Evolutionary conservation across 2,888 invertebrate genomes (phyloP).

Genomic region (Eutolmus rufibarbis): DNA sequence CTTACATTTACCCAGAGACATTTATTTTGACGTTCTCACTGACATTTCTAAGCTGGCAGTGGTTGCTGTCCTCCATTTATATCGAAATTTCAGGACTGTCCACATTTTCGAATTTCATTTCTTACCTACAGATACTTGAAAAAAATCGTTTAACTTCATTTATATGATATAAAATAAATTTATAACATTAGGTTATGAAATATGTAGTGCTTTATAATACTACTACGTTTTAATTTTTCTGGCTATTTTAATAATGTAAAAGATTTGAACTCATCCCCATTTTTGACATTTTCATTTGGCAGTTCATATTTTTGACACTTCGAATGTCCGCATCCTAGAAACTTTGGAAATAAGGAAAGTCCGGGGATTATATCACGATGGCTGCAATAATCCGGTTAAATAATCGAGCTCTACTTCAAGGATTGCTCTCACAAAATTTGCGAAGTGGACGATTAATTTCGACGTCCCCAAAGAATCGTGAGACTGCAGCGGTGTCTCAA

Average conservation of each 20-base stretch:
- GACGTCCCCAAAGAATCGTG: slow-evolving; percentile 70
- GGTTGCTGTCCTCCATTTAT: not conserved
- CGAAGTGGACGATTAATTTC: slow-evolving; percentile 55
- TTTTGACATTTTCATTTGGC: not conserved
- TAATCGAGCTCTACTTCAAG: slow-evolving; percentile 55
- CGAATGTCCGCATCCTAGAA: not conserved
- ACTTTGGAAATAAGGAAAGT: not conserved
- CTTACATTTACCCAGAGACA: not conserved
- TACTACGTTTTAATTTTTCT: not conserved
- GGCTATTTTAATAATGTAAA: not conserved
- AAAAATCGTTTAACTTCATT: too few species aligned
- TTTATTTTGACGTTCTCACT: not conserved
- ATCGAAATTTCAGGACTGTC: not conserved
- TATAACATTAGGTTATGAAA: not conserved
- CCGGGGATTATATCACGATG: slow-evolving; percentile 52
- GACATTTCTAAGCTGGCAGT: not conserved
- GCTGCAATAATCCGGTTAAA: slow-evolving; percentile 59
- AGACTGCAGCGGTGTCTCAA: slow-evolving; percentile 63
- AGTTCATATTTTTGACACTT: not conserved
- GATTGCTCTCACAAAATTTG: slow-evolving; percentile 50
- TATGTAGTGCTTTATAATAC: not conserved
- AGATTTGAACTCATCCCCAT: not conserved
- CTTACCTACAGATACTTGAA: not conserved
- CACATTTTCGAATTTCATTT: not conserved
- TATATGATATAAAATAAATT: not conserved